A percentile compares a stretch with the other conserved stretches of the same genome.
phyloP scores from a whole-genome alignment of 2,113 vertebrate genomes.

The Malurus elegans region DNA sequence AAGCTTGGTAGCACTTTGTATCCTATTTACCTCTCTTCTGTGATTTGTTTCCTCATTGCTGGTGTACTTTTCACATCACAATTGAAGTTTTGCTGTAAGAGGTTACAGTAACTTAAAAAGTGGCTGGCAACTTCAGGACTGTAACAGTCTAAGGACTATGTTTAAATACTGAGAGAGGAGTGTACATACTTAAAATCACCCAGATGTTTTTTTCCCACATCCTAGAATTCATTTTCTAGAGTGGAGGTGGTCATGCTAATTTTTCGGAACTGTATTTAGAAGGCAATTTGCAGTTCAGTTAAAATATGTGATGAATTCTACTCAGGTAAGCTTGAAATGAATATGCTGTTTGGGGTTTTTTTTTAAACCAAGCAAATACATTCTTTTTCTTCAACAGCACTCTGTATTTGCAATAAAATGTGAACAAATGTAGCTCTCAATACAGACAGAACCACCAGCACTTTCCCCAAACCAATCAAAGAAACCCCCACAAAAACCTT shows the following conservation, averaged over 20 bases:
- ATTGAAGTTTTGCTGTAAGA: not conserved
- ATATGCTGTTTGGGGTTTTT: fast-evolving
- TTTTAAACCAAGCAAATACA: not conserved
- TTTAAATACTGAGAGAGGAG: not conserved
- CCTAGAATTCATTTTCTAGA: not conserved
- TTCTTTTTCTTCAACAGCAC: not conserved
- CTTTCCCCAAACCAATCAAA: fast-evolving
- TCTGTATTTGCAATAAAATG: not conserved
- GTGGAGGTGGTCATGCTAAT: not conserved
- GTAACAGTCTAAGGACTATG: not conserved
- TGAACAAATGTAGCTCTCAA: not conserved
- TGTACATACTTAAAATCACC: not conserved
- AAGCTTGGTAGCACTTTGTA: not conserved
- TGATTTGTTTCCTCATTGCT: not conserved
- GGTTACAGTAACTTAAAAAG: not conserved
- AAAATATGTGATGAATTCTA: not conserved
- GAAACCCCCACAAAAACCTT: not conserved
- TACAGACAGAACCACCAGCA: no score
- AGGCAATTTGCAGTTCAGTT: not conserved
- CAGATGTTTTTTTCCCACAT: not conserved
- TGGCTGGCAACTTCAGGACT: not conserved
- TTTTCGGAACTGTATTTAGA: not conserved
- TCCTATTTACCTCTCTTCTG: not conserved
- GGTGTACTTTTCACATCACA: not conserved
- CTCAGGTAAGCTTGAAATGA: not conserved